These are phyloP conservation scores for Catharus ustulatus DNA, from an alignment of 2,797 vertebrate genomes.

Conservation along the genomic window DNA sequence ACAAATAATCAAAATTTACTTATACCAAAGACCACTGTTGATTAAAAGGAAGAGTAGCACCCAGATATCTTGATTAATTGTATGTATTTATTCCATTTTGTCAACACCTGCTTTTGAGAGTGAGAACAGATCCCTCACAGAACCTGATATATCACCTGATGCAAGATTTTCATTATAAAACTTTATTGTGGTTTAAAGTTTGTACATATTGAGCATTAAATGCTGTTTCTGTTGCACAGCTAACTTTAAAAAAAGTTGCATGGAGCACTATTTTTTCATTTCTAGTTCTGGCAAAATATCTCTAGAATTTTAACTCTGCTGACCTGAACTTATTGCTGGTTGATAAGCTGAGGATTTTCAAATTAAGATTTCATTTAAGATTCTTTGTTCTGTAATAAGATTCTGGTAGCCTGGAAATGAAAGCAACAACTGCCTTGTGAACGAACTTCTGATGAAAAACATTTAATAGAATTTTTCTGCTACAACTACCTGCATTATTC, in stretches of 20 bases:
- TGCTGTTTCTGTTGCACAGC: not conserved
- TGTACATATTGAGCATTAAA: not conserved
- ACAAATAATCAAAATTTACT: not conserved
- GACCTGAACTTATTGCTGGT: not conserved
- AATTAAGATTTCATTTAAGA: slow-evolving; percentile 49
- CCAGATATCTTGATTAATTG: not conserved
- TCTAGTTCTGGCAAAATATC: not conserved
- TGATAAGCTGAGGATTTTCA: not conserved
- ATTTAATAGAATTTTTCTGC: not conserved
- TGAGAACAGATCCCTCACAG: not conserved
- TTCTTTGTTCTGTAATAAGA: slow-evolving; percentile 23
- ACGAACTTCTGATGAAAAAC: not conserved
- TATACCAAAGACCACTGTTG: not conserved
- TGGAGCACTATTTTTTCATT: not conserved
- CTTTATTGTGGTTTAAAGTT: not conserved
- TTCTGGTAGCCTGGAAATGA: not conserved
- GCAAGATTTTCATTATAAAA: not conserved
- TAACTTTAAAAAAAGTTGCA: not conserved
- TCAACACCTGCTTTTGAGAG: not conserved
- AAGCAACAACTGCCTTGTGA: not conserved
- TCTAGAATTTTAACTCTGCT: not conserved
- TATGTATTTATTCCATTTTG: not conserved
- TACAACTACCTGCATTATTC: not conserved
- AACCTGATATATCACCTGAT: not conserved
- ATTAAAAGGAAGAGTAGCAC: not conserved